Percentiles rank a stretch among this genome's conserved stretches.
These are phyloP conservation scores for Lophura nycthemera DNA, from an alignment of 2,113 vertebrate species.

Conservation along the genomic window DNA sequence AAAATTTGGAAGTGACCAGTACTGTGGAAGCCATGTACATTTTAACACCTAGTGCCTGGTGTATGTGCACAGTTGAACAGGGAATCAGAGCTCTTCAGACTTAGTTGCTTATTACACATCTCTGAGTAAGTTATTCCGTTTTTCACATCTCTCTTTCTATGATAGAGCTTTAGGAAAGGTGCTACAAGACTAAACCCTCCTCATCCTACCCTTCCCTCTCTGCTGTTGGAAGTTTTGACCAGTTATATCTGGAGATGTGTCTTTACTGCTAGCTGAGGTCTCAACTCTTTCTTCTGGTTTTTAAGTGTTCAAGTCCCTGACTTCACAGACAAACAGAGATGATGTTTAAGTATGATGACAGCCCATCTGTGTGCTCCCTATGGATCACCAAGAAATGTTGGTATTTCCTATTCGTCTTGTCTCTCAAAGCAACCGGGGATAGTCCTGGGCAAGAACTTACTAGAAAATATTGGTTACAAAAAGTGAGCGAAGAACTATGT, in stretches of 20 bases:
- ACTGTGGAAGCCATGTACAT: background rate
- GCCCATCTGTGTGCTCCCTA: background rate
- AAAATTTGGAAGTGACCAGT: background rate
- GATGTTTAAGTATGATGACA: background rate
- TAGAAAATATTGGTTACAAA: background rate
- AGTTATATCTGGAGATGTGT: background rate
- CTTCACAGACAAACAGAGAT: background rate
- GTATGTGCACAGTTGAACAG: background rate
- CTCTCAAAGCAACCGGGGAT: background rate
- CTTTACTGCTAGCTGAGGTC: background rate
- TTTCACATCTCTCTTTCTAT: background rate
- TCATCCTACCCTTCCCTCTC: background rate
- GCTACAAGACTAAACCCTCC: background rate
- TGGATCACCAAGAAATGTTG: background rate
- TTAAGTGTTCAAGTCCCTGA: rapidly evolving
- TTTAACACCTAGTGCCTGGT: background rate
- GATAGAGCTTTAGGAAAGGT: background rate
- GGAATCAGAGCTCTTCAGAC: background rate
- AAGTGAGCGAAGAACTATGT: background rate
- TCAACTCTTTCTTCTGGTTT: background rate
- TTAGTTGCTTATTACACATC: background rate
- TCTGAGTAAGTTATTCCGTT: background rate
- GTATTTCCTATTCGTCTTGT: background rate
- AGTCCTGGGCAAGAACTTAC: background rate
- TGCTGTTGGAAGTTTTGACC: background rate